phyloP scores from a whole-genome alignment of 2,888 invertebrate genomes.

The Dusona sp. region DNA sequence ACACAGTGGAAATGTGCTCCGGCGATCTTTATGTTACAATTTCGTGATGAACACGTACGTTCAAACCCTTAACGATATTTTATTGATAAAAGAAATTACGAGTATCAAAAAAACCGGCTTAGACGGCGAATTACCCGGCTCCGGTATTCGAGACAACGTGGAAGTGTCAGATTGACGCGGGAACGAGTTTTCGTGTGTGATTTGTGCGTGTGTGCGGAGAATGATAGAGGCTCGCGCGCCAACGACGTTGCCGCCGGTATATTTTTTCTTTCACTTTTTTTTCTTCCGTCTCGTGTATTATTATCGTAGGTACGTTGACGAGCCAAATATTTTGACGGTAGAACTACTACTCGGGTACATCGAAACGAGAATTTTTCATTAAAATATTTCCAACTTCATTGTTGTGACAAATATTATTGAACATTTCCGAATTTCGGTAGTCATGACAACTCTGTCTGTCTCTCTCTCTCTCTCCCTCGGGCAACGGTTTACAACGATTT shows the following conservation, averaged over 20 bases:
- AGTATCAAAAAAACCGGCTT: slow-evolving; percentile 10
- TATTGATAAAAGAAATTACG: slow-evolving; percentile 2
- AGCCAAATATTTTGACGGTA: slow-evolving; percentile 22
- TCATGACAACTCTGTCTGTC: not conserved
- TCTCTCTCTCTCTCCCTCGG: slow-evolving; percentile 36
- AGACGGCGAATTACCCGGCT: slow-evolving; percentile 33
- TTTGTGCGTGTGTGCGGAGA: slow-evolving; percentile 23
- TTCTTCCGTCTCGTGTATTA: slow-evolving; percentile 10
- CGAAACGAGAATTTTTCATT: not conserved
- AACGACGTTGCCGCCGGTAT: slow-evolving; percentile 29
- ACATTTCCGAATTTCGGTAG: slow-evolving; percentile 1
- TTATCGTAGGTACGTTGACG: not conserved
- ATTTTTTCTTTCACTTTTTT: slow-evolving; percentile 28
- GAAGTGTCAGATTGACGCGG: slow-evolving; percentile 68
- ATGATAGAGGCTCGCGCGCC: slow-evolving; percentile 35
- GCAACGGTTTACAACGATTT: slow-evolving; percentile 60
- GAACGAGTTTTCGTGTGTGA: slow-evolving; percentile 57
- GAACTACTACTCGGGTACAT: not conserved
- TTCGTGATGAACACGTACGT: no score
- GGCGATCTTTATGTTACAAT: not conserved
- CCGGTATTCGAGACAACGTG: slow-evolving; percentile 53
- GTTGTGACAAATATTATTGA: not conserved
- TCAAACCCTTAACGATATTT: not conserved
- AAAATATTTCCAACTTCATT: not conserved
- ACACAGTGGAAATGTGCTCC: not conserved